Conservation (phyloP, 2,797 vertebrate genomes). For the Borostomias antarcticus region DNA sequence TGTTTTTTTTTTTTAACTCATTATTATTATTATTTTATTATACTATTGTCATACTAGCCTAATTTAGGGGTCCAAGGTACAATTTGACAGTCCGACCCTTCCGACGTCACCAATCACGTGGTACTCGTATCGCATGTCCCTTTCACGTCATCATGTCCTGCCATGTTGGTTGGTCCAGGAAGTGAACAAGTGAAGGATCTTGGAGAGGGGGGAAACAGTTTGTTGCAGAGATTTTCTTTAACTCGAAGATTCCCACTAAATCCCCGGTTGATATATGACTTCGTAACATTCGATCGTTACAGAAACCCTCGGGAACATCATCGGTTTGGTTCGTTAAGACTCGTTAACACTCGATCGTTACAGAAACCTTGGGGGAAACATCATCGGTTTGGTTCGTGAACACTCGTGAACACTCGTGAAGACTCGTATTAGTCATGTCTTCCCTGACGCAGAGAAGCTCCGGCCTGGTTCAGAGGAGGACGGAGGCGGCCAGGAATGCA, state of each 20-base stretch:
- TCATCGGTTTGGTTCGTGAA: constrained; percentile 30
- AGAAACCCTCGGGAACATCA: no score
- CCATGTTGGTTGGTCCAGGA: constrained; percentile 88
- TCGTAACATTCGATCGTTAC: constrained; percentile 57
- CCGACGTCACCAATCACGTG: no score
- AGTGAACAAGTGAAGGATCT: constrained; percentile 42
- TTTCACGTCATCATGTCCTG: constrained; percentile 83
- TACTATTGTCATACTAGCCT: no score
- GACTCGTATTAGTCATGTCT: constrained; percentile 80
- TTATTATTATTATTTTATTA: no score
- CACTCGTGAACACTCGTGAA: no score
- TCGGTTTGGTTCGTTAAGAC: no score
- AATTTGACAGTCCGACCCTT: no score
- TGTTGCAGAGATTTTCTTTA: constrained; percentile 30
- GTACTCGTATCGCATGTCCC: background rate
- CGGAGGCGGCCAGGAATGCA: constrained; percentile 90
- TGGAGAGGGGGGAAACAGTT: no score
- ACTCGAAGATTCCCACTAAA: constrained; percentile 12
- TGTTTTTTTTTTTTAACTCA: no score
- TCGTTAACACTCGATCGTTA: no score
- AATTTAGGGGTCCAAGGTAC: no score
- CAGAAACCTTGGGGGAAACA: constrained; percentile 39
- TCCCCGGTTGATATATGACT: constrained; percentile 27
- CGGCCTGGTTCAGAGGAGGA: constrained; percentile 94
- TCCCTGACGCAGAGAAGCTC: constrained; percentile 90